phyloP scores from a whole-genome alignment of 1,140 invertebrate species.

The Fopius arisanus region DNA sequence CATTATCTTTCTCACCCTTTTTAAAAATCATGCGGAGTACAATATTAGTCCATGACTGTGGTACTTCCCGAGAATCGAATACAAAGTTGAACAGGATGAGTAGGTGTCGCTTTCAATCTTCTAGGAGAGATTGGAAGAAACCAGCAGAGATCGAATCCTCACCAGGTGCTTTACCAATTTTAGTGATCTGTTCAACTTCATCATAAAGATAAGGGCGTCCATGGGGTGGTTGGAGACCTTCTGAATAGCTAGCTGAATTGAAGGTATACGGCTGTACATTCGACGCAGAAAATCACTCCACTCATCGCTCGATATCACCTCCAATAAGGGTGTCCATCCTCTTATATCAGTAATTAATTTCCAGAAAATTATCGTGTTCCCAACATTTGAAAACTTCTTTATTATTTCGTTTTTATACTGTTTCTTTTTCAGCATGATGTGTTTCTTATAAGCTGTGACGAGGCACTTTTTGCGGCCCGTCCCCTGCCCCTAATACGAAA shows the following conservation, averaged over 20 bases:
- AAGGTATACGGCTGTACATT: not conserved
- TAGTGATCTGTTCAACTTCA: not conserved
- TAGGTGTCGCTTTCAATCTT: not conserved
- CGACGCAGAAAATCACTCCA: conserved; percentile 9
- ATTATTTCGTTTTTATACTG: conserved; percentile 5
- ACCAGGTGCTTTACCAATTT: conserved; percentile 31
- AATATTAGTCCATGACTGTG: conserved; percentile 11
- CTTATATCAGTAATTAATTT: not conserved
- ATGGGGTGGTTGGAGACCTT: not conserved
- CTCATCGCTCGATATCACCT: conserved; percentile 18
- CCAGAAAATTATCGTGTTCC: conserved; percentile 27
- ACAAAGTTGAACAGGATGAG: conserved; percentile 25
- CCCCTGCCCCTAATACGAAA: too few relatives aligned
- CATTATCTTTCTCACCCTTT: conserved; percentile 35
- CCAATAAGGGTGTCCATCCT: not conserved
- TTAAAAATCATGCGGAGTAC: conserved; percentile 31
- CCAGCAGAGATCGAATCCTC: conserved; percentile 23
- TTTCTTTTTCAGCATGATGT: not conserved
- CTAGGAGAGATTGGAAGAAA: conserved; percentile 25
- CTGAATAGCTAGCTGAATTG: not conserved
- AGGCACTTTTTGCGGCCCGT: too few relatives aligned
- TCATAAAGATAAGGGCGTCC: not conserved
- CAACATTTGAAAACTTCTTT: conserved; percentile 21
- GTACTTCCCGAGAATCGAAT: conserved; percentile 6
- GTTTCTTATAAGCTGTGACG: too few relatives aligned